Evolutionary conservation across 2,888 invertebrate genomes (phyloP).

Genomic region (Plutella xylostella): DNA sequence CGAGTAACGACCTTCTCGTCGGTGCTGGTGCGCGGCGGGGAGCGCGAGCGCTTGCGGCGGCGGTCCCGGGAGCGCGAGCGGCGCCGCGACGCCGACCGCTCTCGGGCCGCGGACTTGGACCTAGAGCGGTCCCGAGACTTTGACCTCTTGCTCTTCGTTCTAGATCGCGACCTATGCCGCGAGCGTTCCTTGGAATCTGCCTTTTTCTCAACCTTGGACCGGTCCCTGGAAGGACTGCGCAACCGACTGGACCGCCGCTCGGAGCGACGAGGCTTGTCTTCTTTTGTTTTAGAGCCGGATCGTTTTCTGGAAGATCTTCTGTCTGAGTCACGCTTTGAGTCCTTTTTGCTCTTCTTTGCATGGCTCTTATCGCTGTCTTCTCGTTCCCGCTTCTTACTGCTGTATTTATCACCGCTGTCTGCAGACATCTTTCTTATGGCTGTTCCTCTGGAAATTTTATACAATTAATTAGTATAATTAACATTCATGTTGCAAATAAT

Average conservation of each 20-base stretch:
- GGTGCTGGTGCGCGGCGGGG: slow-evolving; percentile 20
- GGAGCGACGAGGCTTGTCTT: slow-evolving; percentile 36
- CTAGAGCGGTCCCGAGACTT: slow-evolving; percentile 35
- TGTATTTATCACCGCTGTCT: slow-evolving; percentile 26
- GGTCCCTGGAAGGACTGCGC: slow-evolving; percentile 38
- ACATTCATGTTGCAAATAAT: background rate
- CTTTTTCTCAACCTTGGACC: slow-evolving; percentile 34
- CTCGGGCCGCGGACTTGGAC: slow-evolving; percentile 34
- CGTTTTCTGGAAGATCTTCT: slow-evolving; percentile 34
- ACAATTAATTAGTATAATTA: background rate
- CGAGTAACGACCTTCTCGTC: slow-evolving; percentile 42
- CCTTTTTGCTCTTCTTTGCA: slow-evolving; percentile 37
- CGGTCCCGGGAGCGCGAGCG: slow-evolving; percentile 9
- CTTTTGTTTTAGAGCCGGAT: slow-evolving; percentile 39
- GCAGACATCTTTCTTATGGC: slow-evolving; percentile 21
- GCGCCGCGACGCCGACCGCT: slow-evolving; percentile 27
- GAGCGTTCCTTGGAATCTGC: slow-evolving; percentile 35
- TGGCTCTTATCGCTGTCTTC: slow-evolving; percentile 28
- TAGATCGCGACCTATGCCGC: slow-evolving; percentile 38
- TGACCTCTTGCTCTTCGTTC: slow-evolving; percentile 34
- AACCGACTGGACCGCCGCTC: slow-evolving; percentile 33
- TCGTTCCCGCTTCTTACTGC: slow-evolving; percentile 32
- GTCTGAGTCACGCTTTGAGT: slow-evolving; percentile 43
- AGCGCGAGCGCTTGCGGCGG: background rate
- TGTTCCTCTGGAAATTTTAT: slow-evolving; percentile 20